phyloP scores from a whole-genome alignment of 35 echinoderm and acorn worm species.

The Strongylocentrotus purpuratus region DNA sequence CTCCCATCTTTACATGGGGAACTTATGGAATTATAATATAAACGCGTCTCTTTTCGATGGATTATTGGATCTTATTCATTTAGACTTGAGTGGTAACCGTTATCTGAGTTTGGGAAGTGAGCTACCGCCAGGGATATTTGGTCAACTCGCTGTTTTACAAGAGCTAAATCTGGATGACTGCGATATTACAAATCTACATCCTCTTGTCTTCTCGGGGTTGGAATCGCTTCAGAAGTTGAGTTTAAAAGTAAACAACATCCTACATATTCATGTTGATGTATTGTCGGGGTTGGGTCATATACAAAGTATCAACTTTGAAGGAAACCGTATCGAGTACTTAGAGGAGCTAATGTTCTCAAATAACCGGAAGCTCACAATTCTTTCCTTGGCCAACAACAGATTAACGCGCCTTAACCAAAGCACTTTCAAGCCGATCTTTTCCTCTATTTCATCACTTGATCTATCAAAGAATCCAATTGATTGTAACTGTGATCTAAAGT shows the following conservation, averaged over 20 bases:
- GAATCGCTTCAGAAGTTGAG: background rate
- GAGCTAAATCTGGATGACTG: background rate
- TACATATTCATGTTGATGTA: background rate
- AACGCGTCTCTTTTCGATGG: background rate
- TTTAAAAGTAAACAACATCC: background rate
- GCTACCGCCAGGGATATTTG: background rate
- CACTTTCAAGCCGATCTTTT: background rate
- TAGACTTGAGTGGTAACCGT: background rate
- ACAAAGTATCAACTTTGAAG: background rate
- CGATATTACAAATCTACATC: background rate
- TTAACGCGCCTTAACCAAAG: background rate
- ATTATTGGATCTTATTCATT: background rate
- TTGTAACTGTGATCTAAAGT: background rate
- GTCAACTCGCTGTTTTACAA: background rate
- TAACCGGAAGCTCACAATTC: background rate
- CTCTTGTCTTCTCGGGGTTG: background rate
- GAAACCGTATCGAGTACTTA: background rate
- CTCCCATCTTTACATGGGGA: background rate
- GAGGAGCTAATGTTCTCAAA: background rate
- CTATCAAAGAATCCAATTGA: background rate
- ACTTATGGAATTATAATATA: background rate
- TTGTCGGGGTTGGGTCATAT: background rate
- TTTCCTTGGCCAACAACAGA: background rate
- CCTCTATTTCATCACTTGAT: background rate
- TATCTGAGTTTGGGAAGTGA: rapidly evolving